Evolutionary conservation across 2,797 vertebrate genomes (phyloP), one percentile per base, ranked within the genome.

Genomic region (Gallinago solitaria): DNA sequence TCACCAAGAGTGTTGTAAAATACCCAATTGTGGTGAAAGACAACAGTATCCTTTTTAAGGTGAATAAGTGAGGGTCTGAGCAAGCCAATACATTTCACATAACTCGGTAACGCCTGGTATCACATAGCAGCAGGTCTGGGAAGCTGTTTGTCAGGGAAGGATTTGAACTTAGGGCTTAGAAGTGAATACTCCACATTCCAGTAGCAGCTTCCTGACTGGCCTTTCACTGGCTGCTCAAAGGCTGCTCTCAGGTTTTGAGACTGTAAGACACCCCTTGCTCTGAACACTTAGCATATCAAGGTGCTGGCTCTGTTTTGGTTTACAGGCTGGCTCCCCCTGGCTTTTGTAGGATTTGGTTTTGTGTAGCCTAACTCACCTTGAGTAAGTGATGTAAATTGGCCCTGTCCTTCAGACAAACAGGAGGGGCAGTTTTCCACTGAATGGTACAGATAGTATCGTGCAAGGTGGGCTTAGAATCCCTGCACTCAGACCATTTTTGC

Each of bases 121-220:
- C 90, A 63, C 90, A 84, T 89, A 97, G 97, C 92, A 82, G 89
- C 65, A 88, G 77, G 68, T 94, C 92, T 86, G 87, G 56, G 74
- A 84, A 27, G 60, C 33, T 83, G 39, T 92, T 93, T 96, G 74
- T 94, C 74, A 82, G 48, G 77, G 23, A 13, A 87, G 88, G 81
- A 85, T 90, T 93, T 96, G 83, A 93, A 92, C 56, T 93, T 79
- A 94, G 43, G 77, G 90, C 92, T 97, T 90, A 93, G 95, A 95
- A 71, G 83, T 96, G 95, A 96, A 96, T 95, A 89, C 60, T 95
- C 94, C 20, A 12, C 95, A 97, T 97, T 97, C 96, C 95, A 92
- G 41, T 32, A 87, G 50, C 90, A 84, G 70, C 74, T 96, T 93
- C 71, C 83, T 96, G 89, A 64, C 53, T 0, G 1, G 30, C 78